Base-by-base conservation (phyloP, 2,888 invertebrate species). In the Andrena marginata region DNA sequence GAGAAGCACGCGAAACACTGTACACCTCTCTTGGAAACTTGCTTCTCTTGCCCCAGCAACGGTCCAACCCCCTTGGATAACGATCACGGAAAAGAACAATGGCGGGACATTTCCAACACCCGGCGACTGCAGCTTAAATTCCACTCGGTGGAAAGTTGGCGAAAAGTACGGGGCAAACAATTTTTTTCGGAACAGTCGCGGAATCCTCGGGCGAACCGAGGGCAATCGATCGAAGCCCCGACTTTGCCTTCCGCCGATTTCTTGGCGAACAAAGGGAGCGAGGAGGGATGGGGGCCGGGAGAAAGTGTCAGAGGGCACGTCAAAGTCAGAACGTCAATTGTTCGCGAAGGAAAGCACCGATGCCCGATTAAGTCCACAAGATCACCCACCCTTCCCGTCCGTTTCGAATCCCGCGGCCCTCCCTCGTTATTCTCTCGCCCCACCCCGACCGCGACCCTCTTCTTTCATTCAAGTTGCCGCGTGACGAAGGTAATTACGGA, bases 301-400 rank as follows among this genome's bases (percentile, higher is more conserved):
- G 64, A 74, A 77, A 77, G 82, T 84, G 79, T 79, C 82, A 73
- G 74, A 62, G 73, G 82, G 69, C 79, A 60, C 76, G 84, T 84
- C 84, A 71, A 80, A 84, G 79, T 84, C 82, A 80, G 84, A 82
- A 82, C 75, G 76, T 76, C 82, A 67, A 84, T 84, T 84, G 79
- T 82, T 84, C 82, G 74, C 70, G 73, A 82, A 67, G 69, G 78
- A 82, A 79, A 79, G 76, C 76, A 72, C 67, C 72, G 73, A 82
- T 74, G 80, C 82, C 84, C 78, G 82, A 82, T 84, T 84, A 84
- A 84, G 75, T 72, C 72, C 74, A 71, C 82, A 65, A 82, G 78
- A 80, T 73, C 75, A 56, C 77, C 77, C 80, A 79, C 80, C 82
- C 82, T 76, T 74, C 72, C 56, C 73, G 33, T 64, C 68, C 29